Evolutionary conservation across 2,113 vertebrate species (phyloP).

Genomic region (Semicossyphus pulcher): DNA sequence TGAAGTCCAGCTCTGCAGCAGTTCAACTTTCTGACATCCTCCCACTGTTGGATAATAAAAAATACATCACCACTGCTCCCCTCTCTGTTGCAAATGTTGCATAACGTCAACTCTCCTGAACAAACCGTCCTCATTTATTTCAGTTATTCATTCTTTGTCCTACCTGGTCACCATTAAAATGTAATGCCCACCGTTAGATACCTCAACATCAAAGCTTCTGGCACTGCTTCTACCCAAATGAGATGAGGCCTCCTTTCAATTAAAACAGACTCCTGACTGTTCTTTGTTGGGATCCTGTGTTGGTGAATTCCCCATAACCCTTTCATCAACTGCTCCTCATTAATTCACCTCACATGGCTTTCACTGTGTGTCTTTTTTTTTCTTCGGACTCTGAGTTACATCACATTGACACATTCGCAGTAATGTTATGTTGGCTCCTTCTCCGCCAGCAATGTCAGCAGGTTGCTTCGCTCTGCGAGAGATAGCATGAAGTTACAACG

Average conservation of each 20-base stretch:
- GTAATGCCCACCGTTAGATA: constrained; percentile 50
- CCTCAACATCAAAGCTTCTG: constrained; percentile 64
- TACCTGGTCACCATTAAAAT: constrained; percentile 69
- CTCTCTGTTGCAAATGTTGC: constrained; percentile 47
- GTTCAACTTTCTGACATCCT: constrained; percentile 33
- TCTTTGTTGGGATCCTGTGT: constrained; percentile 33
- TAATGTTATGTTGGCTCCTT: constrained; percentile 4
- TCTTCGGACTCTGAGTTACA: not conserved
- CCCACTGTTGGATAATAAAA: constrained; percentile 51
- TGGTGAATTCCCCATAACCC: constrained; percentile 44
- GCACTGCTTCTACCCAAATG: constrained; percentile 30
- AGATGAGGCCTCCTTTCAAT: constrained; percentile 66
- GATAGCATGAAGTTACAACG: constrained; percentile 6
- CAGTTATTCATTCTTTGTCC: constrained; percentile 47
- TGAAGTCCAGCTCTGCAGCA: constrained; percentile 20
- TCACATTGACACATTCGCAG: not conserved
- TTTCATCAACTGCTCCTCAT: constrained; percentile 69
- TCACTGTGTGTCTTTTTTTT: not conserved
- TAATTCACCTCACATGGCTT: constrained; percentile 53
- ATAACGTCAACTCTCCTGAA: constrained; percentile 40
- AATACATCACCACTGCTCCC: constrained; percentile 63
- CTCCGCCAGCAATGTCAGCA: not conserved
- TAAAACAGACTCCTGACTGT: constrained; percentile 69
- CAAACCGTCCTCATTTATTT: constrained; percentile 60
- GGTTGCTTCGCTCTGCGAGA: constrained; percentile 3